Base-by-base conservation (phyloP, 2,888 invertebrate genomes). In the Xestia rhomboidea region DNA sequence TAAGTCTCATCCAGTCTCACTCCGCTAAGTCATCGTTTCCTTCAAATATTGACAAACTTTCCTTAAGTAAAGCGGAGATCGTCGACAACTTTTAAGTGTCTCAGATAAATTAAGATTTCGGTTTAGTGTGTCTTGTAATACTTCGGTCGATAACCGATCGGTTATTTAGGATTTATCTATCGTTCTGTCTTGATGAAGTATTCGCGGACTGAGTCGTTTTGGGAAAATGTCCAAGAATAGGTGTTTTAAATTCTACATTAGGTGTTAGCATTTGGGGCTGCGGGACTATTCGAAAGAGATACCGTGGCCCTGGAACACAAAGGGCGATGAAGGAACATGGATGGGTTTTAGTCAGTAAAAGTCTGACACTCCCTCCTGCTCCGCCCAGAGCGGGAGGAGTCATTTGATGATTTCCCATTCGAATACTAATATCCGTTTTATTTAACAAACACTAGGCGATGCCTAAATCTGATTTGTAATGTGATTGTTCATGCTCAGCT, bases 31-130 rank as follows among this genome's bases (percentile, higher is more conserved):
- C 82, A 34, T 51, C 75, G 73, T 72, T 34, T 60, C 60, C 88
- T 88, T 93, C 92, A 93, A 93, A 94, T 94, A 94, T 93, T 94
- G 93, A 93, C 93, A 91, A 93, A 93, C 89, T 93, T 91, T 85
- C 78, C 82, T 74, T 76, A 73, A 86, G 83, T 71, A 81, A 87
- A 82, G 79, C 86, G 76, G 87, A 84, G 82, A 81, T 82, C 79
- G 80, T 88, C 80, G 77, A 83, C 85, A 89, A 93, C 89, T 93
- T 92, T 91, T 90, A 91, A 92, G 90, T 91, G 90, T 91, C 87
- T 90, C 83, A 89, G 90, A 91, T 91, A 92, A 93, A 93, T 93
- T 92, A 91, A 91, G 90, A 91, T 82, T 88, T 88, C 78, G 79
- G 83, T 85, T 90, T 87, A 87, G 87, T 88, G 71, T 88, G 75